Evolutionary conservation across 2,888 invertebrate species (phyloP).

Genomic region (Brachyopa scutellaris): DNA sequence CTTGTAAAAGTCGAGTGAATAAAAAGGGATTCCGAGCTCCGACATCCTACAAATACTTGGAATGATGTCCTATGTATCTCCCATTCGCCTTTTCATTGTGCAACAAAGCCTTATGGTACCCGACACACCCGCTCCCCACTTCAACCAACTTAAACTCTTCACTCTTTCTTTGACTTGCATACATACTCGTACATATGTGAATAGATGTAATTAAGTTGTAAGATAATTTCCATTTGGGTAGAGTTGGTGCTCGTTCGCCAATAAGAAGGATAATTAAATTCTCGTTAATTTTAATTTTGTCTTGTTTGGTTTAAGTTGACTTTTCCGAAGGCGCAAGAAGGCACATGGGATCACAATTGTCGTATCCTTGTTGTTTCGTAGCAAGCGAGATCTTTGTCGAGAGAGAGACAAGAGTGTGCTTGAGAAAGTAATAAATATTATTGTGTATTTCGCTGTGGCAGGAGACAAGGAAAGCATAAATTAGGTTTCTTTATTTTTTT

Average conservation of each 20-base stretch:
- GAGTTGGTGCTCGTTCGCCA: conserved; percentile 51
- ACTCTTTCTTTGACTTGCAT: no score
- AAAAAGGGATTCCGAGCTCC: conserved; percentile 67
- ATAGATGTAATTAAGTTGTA: conserved; percentile 68
- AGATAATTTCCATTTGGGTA: conserved; percentile 66
- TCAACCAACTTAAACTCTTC: conserved; percentile 7
- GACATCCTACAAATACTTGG: conserved; percentile 48
- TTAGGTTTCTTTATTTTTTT: no score
- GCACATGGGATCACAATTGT: conserved; percentile 51
- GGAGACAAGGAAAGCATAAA: no score
- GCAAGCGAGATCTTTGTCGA: neutral
- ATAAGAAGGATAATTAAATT: conserved; percentile 72
- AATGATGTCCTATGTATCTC: conserved; percentile 2
- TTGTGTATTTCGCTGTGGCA: neutral
- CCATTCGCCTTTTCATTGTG: conserved; percentile 31
- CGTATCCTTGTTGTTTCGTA: conserved; percentile 10
- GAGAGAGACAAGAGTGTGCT: conserved; percentile 21
- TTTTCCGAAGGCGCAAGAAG: neutral
- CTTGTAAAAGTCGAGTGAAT: conserved; percentile 54
- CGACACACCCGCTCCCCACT: neutral
- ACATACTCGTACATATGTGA: conserved; percentile 62
- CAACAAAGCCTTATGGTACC: conserved; percentile 30
- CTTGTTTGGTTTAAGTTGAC: conserved; percentile 54
- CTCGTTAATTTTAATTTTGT: conserved; percentile 70
- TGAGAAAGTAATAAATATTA: conserved; percentile 49